phyloP scores from a whole-genome alignment of 1,140 invertebrate species.

The Drosophila ohnishii region DNA sequence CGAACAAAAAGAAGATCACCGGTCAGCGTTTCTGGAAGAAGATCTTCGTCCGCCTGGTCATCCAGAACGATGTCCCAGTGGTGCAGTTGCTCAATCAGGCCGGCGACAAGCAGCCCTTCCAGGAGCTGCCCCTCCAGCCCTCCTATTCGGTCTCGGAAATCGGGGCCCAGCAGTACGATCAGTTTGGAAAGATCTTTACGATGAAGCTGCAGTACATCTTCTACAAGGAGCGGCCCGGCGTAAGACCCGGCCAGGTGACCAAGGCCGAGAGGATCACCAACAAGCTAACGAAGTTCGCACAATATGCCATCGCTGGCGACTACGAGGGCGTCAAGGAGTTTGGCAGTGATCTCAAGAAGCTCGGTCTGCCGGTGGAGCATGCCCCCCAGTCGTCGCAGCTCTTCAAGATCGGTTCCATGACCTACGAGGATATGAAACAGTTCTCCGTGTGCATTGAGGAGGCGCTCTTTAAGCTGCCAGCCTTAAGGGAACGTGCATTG shows the following conservation, averaged over 20 bases:
- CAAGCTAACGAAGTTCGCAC: slow-evolving; percentile 96
- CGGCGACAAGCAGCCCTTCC: slow-evolving; percentile 95
- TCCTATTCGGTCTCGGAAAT: slow-evolving; percentile 96
- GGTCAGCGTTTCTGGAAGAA: slow-evolving; percentile 99
- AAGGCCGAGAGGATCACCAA: slow-evolving; percentile 96
- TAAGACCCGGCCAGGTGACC: slow-evolving; percentile 97
- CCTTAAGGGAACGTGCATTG: slow-evolving; percentile 93
- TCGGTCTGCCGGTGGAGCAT: slow-evolving; percentile 98
- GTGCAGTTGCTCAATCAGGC: slow-evolving; percentile 93
- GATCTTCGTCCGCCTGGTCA: slow-evolving; percentile 92
- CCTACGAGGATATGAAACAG: slow-evolving; percentile 94
- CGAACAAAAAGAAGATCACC: slow-evolving; percentile 99
- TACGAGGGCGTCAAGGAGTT: slow-evolving; percentile 96
- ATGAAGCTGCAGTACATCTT: slow-evolving; percentile 99
- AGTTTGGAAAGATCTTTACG: slow-evolving; percentile 99
- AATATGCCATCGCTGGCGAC: slow-evolving; percentile 96
- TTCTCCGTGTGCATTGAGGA: slow-evolving; percentile 96
- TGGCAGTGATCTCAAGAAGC: slow-evolving; percentile 94
- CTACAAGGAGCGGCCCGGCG: slow-evolving; percentile 98
- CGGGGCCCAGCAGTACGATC: slow-evolving; percentile 98
- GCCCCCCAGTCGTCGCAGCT: slow-evolving; percentile 98
- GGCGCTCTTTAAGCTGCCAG: slow-evolving; percentile 91
- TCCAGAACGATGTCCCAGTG: slow-evolving; percentile 92
- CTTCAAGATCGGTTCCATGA: slow-evolving; percentile 96
- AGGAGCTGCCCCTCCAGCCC: slow-evolving; percentile 95